These are phyloP conservation scores for Malurus leucopterus DNA, from an alignment of 2,797 vertebrate species.

Conservation along the genomic window DNA sequence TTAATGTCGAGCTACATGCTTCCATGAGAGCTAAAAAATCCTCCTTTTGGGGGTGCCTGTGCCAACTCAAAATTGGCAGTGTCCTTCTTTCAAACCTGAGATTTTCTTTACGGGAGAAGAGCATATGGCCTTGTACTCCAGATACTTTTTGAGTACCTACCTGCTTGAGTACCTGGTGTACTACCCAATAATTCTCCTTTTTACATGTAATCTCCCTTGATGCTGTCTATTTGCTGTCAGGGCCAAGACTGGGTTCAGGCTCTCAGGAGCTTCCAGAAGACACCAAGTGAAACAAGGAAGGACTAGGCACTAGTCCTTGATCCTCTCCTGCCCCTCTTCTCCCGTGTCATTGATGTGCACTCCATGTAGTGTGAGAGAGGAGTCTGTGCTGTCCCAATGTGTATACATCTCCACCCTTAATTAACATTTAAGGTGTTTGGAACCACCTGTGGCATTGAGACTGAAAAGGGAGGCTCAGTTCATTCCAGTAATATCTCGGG, in stretches of 20 bases:
- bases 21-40: not conserved
- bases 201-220: not conserved
- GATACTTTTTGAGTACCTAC: not conserved
- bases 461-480: not conserved
- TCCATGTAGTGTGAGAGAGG: not conserved
- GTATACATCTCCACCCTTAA: not conserved
- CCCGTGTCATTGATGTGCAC: fast-evolving
- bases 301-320: not conserved
- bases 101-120: not conserved
- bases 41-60: not conserved
- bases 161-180: not conserved
- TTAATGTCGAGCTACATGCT: not conserved
- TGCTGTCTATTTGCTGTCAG: not conserved
- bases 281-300: not conserved
- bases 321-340: not conserved
- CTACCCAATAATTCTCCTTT: not conserved
- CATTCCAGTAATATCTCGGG: not conserved
- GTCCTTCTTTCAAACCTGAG: not conserved
- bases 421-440: not conserved
- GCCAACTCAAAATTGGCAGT: not conserved
- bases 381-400: not conserved
- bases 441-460: not conserved
- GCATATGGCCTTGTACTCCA: not conserved
- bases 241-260: not conserved
- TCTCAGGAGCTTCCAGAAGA: not conserved